phyloP scores from a whole-genome alignment of 2,888 invertebrate species.

The Drosophila ochracea region DNA sequence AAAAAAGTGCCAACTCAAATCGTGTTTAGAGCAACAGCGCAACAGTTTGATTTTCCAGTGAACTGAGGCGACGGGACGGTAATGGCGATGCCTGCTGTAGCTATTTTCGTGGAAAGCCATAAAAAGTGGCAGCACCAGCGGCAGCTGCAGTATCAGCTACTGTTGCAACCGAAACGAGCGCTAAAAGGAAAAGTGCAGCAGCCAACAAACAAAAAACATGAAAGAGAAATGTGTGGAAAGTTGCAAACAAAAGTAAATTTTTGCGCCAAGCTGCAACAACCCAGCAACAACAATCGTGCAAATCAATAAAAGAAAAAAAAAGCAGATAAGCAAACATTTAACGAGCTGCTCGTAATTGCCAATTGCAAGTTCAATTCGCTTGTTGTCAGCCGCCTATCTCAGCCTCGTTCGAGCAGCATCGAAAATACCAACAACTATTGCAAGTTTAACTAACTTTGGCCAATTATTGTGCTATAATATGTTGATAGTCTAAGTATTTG shows the following conservation, averaged over 20 bases:
- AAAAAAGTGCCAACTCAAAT: slow-evolving; percentile 45
- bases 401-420: slow-evolving; percentile 9
- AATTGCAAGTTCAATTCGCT: slow-evolving; percentile 50
- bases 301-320: slow-evolving; percentile 35
- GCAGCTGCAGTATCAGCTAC: slow-evolving; percentile 25
- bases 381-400: slow-evolving; percentile 11
- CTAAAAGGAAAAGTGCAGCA: slow-evolving; percentile 75
- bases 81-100: slow-evolving; percentile 37
- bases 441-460: slow-evolving; percentile 25
- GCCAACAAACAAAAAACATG: slow-evolving; percentile 33
- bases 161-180: slow-evolving; percentile 49
- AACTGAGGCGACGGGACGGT: slow-evolving; percentile 42
- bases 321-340: slow-evolving; percentile 56
- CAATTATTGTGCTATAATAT: slow-evolving; percentile 56
- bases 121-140: slow-evolving; percentile 50
- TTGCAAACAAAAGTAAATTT: slow-evolving; percentile 73
- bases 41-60: slow-evolving; percentile 72
- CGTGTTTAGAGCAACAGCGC: slow-evolving; percentile 60
- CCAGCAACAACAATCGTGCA: slow-evolving; percentile 28
- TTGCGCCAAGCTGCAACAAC: slow-evolving; percentile 22
- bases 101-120: slow-evolving; percentile 77
- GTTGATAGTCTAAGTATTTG: slow-evolving; percentile 40
- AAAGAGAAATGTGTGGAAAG: slow-evolving; percentile 79
- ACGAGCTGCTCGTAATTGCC: slow-evolving; percentile 54
- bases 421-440: not conserved